Evolutionary conservation across 2,888 invertebrate species (phyloP), one percentile per base, ranked within the genome.

Genomic region (Notodonta ziczac): DNA sequence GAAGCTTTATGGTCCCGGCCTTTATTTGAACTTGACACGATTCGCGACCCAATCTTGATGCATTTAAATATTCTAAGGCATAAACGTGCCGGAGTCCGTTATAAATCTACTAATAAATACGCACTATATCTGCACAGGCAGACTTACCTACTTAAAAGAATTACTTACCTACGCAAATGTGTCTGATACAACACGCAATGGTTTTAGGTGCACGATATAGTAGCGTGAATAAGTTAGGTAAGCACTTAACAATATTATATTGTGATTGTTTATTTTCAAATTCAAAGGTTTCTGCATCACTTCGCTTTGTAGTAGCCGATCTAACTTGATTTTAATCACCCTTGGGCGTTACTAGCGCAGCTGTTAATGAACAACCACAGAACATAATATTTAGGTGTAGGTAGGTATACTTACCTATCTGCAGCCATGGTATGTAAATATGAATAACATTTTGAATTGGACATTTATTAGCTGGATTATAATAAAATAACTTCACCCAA

Each of bases 1-100:
- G 78, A 73, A 74, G 80, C 82, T 90, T 89, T 87, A 90, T 83
- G 67, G 83, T 80, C 76, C 64, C 68, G 71, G 80, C 79, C 85
- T 90, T 91, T 90, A 90, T 91, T 90, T 86, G 83, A 70, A 77
- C 83, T 84, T 86, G 89, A 84, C 91, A 91, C 87, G 89, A 87
- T 87, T 83, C 80, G 73, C 71, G 70, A 76, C 76, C 79, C 72
- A 81, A 86, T 86, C 85, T 86, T 77, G 72, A 72, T 80, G 78
- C 74, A 70, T 53, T 84, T 84, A 79, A 86, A 82, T 75, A 78
- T 80, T 80, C 76, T 68, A 72, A 73, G 70, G 69, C 69, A 67
- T 70, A 67, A 66, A 65, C 62, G 61, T 61, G 61, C 57, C 62
- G 60, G 60, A 67, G 57, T 71, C 70, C n/a, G 57, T 57, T 56